Percentiles rank a stretch among this genome's conserved stretches.
Evolutionary conservation across 2,113 vertebrate genomes (phyloP).

Genomic region (Talpa occidentalis): DNA sequence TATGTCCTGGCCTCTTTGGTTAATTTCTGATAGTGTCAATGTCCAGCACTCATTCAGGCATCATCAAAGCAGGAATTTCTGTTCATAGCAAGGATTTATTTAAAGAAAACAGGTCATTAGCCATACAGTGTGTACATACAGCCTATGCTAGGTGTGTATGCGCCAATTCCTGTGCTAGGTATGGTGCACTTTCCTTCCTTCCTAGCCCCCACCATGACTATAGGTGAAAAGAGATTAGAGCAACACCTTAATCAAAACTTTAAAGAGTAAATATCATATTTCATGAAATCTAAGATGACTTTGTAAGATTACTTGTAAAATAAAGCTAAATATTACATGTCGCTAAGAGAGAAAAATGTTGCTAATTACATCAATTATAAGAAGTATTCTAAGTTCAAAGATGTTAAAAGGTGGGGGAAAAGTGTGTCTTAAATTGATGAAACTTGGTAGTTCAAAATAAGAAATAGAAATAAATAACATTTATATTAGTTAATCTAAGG

Average conservation of each 20-base stretch:
- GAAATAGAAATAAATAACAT: constrained; percentile 20
- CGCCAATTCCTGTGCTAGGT: too few relatives aligned
- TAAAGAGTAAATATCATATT: not conserved
- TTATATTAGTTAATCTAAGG: not conserved
- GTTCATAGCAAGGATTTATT: too few relatives aligned
- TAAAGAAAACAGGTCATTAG: not conserved
- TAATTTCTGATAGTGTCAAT: too few relatives aligned
- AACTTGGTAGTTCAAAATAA: not conserved
- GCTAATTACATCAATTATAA: constrained; percentile 5
- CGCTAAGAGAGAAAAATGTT: not conserved
- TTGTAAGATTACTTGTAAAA: not conserved
- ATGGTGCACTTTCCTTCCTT: too few relatives aligned
- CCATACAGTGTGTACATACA: too few relatives aligned
- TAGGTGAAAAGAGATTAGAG: not conserved
- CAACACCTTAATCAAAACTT: not conserved
- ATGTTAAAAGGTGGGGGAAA: not conserved
- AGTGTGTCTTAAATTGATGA: constrained; percentile 10
- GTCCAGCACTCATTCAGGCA: too few relatives aligned
- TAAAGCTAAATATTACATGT: not conserved
- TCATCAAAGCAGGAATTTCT: too few relatives aligned
- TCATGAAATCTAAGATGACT: not conserved
- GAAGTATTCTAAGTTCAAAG: constrained; percentile 40
- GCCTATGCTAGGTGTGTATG: too few relatives aligned
- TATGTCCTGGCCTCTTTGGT: too few relatives aligned
- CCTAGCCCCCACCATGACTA: too few relatives aligned